Percentiles rank a stretch among this genome's conserved stretches.
These are phyloP conservation scores for honey bee (Apis mellifera) DNA, from an alignment of 1,140 invertebrate species.

Conservation along the genomic window DNA sequence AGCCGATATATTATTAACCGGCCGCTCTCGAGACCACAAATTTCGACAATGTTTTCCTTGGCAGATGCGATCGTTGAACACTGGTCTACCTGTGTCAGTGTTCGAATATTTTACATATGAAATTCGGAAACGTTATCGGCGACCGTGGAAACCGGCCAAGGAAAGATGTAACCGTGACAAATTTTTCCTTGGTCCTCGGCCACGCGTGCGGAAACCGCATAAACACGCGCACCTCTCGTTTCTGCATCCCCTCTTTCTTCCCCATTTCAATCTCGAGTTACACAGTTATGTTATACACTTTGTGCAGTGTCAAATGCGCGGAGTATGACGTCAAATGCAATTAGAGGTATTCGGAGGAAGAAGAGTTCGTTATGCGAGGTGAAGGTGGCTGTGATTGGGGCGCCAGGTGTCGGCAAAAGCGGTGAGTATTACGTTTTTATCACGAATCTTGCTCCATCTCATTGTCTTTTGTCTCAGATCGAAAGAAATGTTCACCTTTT, in stretches of 20 bases:
- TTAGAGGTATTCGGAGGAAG: conserved; percentile 90
- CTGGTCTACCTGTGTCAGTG: background rate
- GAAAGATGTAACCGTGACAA: conserved; percentile 31
- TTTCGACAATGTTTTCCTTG: conserved; percentile 26
- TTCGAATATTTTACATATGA: background rate
- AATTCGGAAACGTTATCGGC: conserved; percentile 19
- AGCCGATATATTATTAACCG: conserved; percentile 5
- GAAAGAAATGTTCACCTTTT: no score
- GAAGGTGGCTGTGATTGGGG: conserved; percentile 93
- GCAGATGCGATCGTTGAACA: background rate
- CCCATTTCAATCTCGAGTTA: background rate
- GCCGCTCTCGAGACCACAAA: background rate
- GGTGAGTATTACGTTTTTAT: conserved; percentile 83
- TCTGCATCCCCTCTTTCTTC: background rate
- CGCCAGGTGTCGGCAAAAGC: conserved; percentile 93
- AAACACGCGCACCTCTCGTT: background rate
- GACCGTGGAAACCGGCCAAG: conserved; percentile 33
- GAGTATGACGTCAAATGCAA: conserved; percentile 83
- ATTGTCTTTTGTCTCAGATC: background rate
- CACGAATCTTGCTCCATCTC: background rate
- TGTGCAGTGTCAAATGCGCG: conserved; percentile 65
- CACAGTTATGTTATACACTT: conserved; percentile 30
- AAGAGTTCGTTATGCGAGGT: conserved; percentile 94
- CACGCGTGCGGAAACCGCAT: background rate
- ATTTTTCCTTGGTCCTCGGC: conserved; percentile 3